A percentile compares a stretch with the other conserved stretches of the same genome.
Conservation (phyloP, 2,113 vertebrate genomes). For the Thamnaconus septentrionalis region DNA sequence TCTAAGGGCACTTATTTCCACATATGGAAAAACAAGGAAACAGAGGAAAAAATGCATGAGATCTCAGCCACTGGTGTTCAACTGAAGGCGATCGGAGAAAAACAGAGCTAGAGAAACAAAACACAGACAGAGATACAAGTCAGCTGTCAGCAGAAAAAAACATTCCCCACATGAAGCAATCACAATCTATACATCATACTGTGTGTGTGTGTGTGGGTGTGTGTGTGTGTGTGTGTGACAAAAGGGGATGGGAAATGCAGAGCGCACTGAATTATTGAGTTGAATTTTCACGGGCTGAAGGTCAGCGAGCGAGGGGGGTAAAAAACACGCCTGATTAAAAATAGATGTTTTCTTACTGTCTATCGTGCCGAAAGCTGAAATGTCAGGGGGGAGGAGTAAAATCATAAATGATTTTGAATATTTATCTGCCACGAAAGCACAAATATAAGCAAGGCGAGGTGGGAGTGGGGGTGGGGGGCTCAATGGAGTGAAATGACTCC, state of each 20-base stretch:
- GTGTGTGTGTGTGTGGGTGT: conserved; percentile 8
- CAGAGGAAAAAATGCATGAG: neutral
- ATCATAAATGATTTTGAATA: neutral
- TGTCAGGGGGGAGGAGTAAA: conserved; percentile 26
- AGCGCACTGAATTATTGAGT: conserved; percentile 79
- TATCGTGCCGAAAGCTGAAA: conserved; percentile 57
- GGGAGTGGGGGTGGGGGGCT: too few species aligned
- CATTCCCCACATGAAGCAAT: conserved; percentile 56
- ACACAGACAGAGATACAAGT: conserved; percentile 44
- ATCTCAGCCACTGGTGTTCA: conserved; percentile 5
- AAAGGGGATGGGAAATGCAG: conserved; percentile 49
- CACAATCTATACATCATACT: conserved; percentile 59
- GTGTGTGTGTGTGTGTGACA: conserved; percentile 15
- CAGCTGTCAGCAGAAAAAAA: conserved; percentile 49
- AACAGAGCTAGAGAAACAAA: conserved; percentile 43
- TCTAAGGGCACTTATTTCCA: too few species aligned
- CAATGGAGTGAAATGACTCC: conserved; percentile 3
- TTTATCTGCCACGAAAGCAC: conserved; percentile 17
- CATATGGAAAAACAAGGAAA: too few species aligned
- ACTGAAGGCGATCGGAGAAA: conserved; percentile 28
- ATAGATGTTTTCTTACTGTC: conserved; percentile 79
- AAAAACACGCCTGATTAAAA: conserved; percentile 74
- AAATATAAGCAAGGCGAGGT: conserved; percentile 19
- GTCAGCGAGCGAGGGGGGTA: conserved; percentile 64
- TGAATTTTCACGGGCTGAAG: conserved; percentile 77